Base-by-base conservation (phyloP, 2,797 vertebrate species). In the Crax fasciolata region DNA sequence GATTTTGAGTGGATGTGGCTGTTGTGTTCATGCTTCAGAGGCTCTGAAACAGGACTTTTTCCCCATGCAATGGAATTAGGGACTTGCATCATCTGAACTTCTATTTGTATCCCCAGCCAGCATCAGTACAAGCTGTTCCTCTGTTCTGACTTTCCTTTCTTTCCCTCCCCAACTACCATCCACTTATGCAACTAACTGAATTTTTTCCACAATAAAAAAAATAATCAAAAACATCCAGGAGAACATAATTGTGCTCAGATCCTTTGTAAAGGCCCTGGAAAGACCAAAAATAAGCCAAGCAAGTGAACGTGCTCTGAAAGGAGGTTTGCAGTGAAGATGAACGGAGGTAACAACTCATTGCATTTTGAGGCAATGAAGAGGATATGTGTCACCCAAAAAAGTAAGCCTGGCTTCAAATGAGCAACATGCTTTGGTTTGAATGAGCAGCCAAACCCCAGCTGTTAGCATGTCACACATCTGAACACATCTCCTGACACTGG, bases 171-270 rank as follows among this genome's bases (percentile, higher is more conserved):
- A 6, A 2, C 41, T 49, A 43, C 15, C 20, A 66, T n/a, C 25
- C 51, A 91, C 43, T 63, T 87, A 87, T 48, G 28, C 39, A 91
- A 72, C 66, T 52, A 48, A 79, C 19, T 76, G 48, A 41, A 19
- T 54, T 84, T 81, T 90, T 76, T 68, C 83, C 63, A 76, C 24
- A 79, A 67, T 52, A 67, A 88, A 94, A 82, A 87, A 44, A 43
- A 24, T 57, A 82, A 90, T 63, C 19, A 74, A 59, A 84, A 89
- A 23, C 59, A 73, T 66, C 30, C 70, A 90, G 41, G 73, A 74
- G 30, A 70, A 76, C 9, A 21, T 23, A 76, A 81, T 39, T 85
- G 24, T 73, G 14, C 72, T 85, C 52, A 68, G 71, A 61, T 6
- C 12, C 11, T 57, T 5, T 28, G 30, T 65, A 93, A 94, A 89